Conservation (phyloP, 2,797 vertebrate genomes). For the Aphelocoma californica region DNA sequence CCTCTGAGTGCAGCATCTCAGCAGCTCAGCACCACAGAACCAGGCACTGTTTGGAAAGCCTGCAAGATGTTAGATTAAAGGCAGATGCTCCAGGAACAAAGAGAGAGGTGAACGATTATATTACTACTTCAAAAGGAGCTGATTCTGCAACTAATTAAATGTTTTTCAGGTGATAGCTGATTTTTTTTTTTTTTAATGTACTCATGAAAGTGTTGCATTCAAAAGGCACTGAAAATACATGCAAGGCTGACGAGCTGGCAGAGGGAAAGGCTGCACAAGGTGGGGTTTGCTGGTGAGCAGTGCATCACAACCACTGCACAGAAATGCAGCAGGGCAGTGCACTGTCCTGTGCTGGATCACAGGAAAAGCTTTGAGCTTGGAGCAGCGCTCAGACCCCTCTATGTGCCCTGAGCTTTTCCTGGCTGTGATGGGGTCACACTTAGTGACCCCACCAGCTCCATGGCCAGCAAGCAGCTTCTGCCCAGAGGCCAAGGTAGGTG, state of each 20-base stretch:
- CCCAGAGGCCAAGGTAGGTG: rapidly evolving
- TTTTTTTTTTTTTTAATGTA: neutral
- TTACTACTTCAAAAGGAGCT: neutral
- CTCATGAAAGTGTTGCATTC: neutral
- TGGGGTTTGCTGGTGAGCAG: neutral
- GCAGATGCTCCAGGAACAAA: neutral
- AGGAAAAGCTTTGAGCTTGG: neutral
- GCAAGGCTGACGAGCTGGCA: neutral
- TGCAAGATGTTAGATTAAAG: constrained; percentile 2
- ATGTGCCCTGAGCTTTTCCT: neutral
- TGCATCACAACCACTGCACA: neutral
- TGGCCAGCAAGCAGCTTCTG: neutral
- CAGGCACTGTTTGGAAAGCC: neutral
- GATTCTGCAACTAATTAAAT: neutral
- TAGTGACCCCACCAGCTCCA: neutral
- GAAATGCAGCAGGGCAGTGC: neutral
- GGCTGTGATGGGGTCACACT: rapidly evolving
- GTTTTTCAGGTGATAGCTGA: neutral
- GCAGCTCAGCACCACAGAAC: neutral
- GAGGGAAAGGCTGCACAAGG: neutral
- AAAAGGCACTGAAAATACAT: neutral
- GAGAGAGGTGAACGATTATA: neutral
- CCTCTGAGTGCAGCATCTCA: rapidly evolving
- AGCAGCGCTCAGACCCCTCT: neutral
- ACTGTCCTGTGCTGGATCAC: neutral